Evolutionary conservation across 1,140 invertebrate species (phyloP).

Genomic region (Anoplophora glabripennis): DNA sequence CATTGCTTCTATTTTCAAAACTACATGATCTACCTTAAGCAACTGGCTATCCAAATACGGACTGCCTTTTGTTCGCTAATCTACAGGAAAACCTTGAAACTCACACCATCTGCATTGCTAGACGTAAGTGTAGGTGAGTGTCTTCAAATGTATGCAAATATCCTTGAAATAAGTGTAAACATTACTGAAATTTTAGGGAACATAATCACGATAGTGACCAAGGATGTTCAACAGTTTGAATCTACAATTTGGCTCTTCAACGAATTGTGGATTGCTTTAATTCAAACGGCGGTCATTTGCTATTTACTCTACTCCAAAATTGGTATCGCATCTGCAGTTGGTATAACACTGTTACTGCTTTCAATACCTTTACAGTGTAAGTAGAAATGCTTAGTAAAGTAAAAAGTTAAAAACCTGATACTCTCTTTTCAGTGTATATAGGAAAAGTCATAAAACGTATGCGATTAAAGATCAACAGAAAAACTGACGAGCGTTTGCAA

Average conservation of each 20-base stretch:
- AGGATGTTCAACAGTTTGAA: constrained; percentile 78
- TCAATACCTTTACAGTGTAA: constrained; percentile 81
- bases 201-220: constrained; percentile 89
- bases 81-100: constrained; percentile 73
- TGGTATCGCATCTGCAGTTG: constrained; percentile 70
- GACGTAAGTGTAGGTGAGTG: constrained; percentile 67
- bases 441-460: constrained; percentile 28
- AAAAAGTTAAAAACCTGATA: neutral
- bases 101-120: constrained; percentile 70
- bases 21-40: constrained; percentile 69
- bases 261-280: constrained; percentile 76
- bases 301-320: constrained; percentile 76
- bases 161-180: neutral
- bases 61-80: constrained; percentile 76
- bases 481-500: constrained; percentile 73
- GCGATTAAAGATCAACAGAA: constrained; percentile 24
- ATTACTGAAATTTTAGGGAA: constrained; percentile 54
- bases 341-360: constrained; percentile 73
- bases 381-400: neutral
- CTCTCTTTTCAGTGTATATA: constrained; percentile 30
- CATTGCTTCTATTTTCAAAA: constrained; percentile 56
- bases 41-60: constrained; percentile 77
- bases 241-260: constrained; percentile 65
- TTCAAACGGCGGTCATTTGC: constrained; percentile 72
- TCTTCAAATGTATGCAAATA: neutral